Evolutionary conservation across 2,797 vertebrate genomes (phyloP).

Genomic region (Coilia nasus): DNA sequence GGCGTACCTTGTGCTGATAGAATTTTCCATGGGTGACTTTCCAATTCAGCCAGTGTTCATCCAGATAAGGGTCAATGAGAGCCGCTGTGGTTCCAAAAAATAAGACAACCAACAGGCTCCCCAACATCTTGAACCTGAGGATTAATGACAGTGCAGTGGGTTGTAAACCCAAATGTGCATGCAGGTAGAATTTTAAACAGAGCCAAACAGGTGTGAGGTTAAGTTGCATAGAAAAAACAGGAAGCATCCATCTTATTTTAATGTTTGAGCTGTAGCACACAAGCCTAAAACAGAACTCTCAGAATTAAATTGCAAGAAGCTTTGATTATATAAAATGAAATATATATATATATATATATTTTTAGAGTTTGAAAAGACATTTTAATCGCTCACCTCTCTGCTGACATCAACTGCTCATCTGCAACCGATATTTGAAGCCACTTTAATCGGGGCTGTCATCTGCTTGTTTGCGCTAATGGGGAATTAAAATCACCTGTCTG

Average conservation of each 20-base stretch:
- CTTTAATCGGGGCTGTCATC: neutral
- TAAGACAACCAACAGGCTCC: slow-evolving; percentile 1
- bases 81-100: neutral
- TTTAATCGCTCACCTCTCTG: neutral
- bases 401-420: neutral
- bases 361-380: too few relatives aligned
- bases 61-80: neutral
- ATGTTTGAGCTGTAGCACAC: too few relatives aligned
- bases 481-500: neutral
- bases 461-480: neutral
- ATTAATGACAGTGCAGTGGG: neutral
- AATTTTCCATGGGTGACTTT: neutral
- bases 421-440: neutral
- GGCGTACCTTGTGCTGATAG: neutral
- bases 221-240: too few relatives aligned
- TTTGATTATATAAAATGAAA: too few relatives aligned
- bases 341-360: too few relatives aligned
- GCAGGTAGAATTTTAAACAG: too few relatives aligned
- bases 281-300: too few relatives aligned
- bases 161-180: too few relatives aligned
- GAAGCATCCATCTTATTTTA: too few relatives aligned
- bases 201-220: too few relatives aligned
- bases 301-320: too few relatives aligned
- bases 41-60: neutral
- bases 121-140: slow-evolving; percentile 3